Conservation (phyloP, 2,113 vertebrate species). For the Leptobrachium leishanense region DNA sequence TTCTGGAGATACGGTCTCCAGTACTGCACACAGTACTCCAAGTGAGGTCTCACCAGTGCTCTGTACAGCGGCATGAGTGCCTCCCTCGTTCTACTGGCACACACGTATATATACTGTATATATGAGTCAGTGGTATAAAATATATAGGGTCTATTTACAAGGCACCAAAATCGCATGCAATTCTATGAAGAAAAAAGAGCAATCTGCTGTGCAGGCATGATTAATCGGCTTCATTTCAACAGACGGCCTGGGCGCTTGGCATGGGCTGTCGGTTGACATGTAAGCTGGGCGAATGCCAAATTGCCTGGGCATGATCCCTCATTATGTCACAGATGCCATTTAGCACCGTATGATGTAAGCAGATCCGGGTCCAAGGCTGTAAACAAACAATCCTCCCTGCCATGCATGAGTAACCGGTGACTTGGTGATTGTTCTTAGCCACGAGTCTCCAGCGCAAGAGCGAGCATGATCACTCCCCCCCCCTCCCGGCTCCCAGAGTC, state of each 20-base stretch:
- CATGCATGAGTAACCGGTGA: neutral
- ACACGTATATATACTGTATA: no score
- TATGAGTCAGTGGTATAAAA: no score
- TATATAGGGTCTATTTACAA: no score
- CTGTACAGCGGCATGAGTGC: no score
- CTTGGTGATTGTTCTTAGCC: neutral
- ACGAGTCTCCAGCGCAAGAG: neutral
- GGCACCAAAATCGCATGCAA: no score
- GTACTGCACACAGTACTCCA: no score
- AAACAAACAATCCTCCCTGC: constrained; percentile 1
- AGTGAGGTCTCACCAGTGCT: no score
- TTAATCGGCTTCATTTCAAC: neutral
- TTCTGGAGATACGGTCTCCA: no score
- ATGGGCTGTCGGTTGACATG: neutral
- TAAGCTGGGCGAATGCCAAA: neutral
- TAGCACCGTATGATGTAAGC: constrained; percentile 17
- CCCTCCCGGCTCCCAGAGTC: constrained; percentile 20
- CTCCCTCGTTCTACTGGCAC: no score
- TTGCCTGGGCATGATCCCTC: fast-evolving
- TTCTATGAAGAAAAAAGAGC: neutral
- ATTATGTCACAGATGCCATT: neutral
- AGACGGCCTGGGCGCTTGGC: constrained; percentile 21
- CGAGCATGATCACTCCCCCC: constrained; percentile 9
- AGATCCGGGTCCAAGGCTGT: constrained; percentile 19
- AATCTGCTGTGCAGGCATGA: neutral